A percentile compares a stretch with the other conserved stretches of the same genome.
These are phyloP conservation scores for Myathropa florea DNA, from an alignment of 2,888 invertebrate genomes.

Conservation along the genomic window DNA sequence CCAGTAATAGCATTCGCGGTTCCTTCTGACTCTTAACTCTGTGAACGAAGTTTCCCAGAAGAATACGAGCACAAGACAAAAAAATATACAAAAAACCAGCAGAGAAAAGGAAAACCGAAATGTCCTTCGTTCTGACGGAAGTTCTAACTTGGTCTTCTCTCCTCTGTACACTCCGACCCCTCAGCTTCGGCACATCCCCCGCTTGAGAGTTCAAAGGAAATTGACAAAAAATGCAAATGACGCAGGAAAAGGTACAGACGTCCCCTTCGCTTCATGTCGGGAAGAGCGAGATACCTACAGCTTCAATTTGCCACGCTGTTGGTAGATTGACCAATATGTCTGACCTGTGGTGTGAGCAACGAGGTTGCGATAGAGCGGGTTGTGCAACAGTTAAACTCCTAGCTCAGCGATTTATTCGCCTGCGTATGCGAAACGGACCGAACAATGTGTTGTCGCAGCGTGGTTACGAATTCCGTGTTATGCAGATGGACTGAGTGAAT, in stretches of 20 bases:
- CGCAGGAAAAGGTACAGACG: constrained; percentile 53
- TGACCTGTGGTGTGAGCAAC: constrained; percentile 21
- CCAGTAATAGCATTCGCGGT: constrained; percentile 61
- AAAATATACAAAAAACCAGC: no score
- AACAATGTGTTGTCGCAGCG: constrained; percentile 11
- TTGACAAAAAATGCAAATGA: constrained; percentile 71
- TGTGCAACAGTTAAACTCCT: constrained; percentile 57
- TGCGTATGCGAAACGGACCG: constrained; percentile 9
- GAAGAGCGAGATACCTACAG: constrained; percentile 47
- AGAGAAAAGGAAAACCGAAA: constrained; percentile 24
- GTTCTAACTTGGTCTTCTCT: constrained; percentile 36
- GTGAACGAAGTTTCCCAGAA: constrained; percentile 40
- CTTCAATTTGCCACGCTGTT: constrained; percentile 57
- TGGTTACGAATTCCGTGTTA: constrained; percentile 15
- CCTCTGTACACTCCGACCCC: not conserved
- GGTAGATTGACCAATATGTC: constrained; percentile 66
- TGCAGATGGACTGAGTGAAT: constrained; percentile 34
- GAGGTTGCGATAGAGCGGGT: no score
- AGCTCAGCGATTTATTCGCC: constrained; percentile 48
- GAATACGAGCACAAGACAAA: constrained; percentile 21
- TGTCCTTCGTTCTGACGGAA: constrained; percentile 45
- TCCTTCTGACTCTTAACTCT: constrained; percentile 43
- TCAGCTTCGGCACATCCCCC: not conserved
- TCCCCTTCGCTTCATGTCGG: not conserved
- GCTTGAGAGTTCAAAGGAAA: constrained; percentile 42